Conservation (phyloP, 2,888 invertebrate species). For the Girardia tigrina region DNA sequence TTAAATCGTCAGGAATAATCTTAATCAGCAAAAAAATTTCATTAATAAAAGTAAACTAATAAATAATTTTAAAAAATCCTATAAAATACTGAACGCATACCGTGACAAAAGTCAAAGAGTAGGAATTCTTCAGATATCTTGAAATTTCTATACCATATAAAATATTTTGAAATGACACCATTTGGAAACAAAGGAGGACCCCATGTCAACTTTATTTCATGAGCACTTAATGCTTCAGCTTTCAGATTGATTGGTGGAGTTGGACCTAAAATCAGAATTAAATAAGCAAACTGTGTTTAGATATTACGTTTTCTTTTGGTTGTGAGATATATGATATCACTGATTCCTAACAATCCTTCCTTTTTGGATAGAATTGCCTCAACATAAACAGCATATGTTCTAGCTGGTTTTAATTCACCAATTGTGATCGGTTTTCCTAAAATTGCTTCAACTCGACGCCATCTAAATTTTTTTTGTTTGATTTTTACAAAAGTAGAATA, state of each 20-base stretch:
- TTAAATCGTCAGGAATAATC: no score
- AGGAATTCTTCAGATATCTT: not conserved
- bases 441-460: not conserved
- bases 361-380: not conserved
- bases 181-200: not conserved
- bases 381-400: not conserved
- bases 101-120: not conserved
- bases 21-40: no score
- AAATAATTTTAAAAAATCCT: no score
- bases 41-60: not conserved
- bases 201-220: conserved; percentile 8
- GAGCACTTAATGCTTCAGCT: not conserved
- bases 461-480: no score
- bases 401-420: conserved; percentile 8
- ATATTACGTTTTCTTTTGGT: not conserved
- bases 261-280: not conserved
- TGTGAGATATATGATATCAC: conserved; percentile 12
- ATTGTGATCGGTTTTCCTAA: not conserved
- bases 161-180: not conserved
- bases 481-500: no score
- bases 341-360: not conserved
- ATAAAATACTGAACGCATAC: not conserved
- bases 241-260: not conserved
- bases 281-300: not conserved
- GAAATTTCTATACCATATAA: not conserved